phyloP scores from a whole-genome alignment of 2,113 vertebrate species.

The Rutilus rutilus region DNA sequence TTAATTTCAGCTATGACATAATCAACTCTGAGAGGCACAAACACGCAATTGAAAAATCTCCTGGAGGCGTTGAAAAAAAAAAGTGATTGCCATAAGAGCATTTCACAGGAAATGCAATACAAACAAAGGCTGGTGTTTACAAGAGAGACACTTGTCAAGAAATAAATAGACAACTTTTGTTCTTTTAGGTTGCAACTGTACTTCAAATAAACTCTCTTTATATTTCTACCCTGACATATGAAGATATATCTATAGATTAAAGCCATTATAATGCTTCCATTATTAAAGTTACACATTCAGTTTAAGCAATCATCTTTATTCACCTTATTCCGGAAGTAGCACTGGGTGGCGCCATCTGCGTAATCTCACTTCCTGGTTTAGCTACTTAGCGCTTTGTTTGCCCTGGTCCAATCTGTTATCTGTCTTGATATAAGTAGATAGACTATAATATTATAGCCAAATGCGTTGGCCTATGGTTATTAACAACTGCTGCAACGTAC shows the following conservation, averaged over 20 bases:
- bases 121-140: slow-evolving; percentile 25
- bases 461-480: no score
- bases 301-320: not conserved
- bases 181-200: not conserved
- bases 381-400: no score
- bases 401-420: no score
- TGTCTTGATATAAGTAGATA: no score
- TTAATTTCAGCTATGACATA: slow-evolving; percentile 69
- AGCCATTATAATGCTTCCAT: not conserved
- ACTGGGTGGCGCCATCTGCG: no score
- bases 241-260: not conserved
- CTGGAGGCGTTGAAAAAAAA: slow-evolving; percentile 67
- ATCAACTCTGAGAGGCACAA: slow-evolving; percentile 61
- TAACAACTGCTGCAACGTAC: no score
- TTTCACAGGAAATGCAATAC: slow-evolving; percentile 17
- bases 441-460: no score
- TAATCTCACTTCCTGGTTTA: no score
- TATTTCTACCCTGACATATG: not conserved
- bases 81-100: slow-evolving; percentile 62
- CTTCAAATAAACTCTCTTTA: no score
- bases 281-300: not conserved
- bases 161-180: slow-evolving; percentile 14
- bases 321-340: no score
- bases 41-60: slow-evolving; percentile 65
- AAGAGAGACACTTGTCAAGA: not conserved